A percentile compares a stretch with the other conserved stretches of the same genome.
These are phyloP conservation scores for Drosophila pandora DNA, from an alignment of 1,140 invertebrate genomes.

Conservation along the genomic window DNA sequence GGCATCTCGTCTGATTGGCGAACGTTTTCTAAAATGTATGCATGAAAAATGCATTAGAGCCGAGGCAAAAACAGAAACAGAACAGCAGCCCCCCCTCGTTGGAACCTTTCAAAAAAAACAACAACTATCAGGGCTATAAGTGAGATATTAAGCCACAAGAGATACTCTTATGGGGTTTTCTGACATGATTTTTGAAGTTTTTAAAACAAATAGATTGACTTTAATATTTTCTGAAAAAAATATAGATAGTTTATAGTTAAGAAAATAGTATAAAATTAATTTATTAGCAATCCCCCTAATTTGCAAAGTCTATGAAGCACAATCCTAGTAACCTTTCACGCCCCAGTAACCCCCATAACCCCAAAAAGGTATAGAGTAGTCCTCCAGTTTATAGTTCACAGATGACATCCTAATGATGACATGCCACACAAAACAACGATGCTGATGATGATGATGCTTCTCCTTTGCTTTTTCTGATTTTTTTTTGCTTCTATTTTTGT, in stretches of 20 bases:
- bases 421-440: constrained; percentile 58
- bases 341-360: neutral
- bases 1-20: constrained; percentile 64
- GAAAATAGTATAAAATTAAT: no score
- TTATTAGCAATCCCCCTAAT: no score
- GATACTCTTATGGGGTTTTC: no score
- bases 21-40: constrained; percentile 74
- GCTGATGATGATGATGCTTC: constrained; percentile 11
- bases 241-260: no score
- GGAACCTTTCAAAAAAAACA: neutral
- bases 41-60: constrained; percentile 77
- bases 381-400: constrained; percentile 47
- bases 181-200: no score
- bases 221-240: no score
- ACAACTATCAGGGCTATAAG: constrained; percentile 6
- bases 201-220: no score
- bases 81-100: neutral
- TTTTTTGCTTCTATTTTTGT: neutral
- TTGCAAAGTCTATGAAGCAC: no score
- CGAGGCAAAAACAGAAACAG: constrained; percentile 38
- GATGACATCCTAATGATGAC: constrained; percentile 72
- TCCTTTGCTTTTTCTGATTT: constrained; percentile 2
- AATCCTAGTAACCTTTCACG: no score
- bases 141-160: no score
- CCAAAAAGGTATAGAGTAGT: constrained; percentile 2